Evolutionary conservation across 2,113 vertebrate genomes (phyloP), one percentile per base, ranked within the genome.

Genomic region (Nesoenas mayeri): DNA sequence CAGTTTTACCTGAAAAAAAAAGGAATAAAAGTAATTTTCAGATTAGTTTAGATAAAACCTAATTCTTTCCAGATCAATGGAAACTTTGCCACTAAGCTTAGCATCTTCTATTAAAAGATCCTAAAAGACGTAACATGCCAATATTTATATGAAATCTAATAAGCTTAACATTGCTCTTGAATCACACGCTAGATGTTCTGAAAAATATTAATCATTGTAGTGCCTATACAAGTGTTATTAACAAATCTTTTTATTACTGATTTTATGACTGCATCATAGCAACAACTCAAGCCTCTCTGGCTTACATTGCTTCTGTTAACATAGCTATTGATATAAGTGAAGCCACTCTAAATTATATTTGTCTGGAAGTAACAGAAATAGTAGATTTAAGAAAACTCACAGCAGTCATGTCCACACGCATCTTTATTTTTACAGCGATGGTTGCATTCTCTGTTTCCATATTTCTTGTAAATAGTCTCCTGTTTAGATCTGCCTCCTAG

Each of bases 351-450:
- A 79, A 82, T 29, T 79, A 8, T 16, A 58, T 40, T 77, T 72
- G 21, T 53, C 69, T 51, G 44, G 38, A 95, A 83, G 85, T 69
- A 78, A 51, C 28, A 91, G 40, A 93, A 96, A 80, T 50, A 85
- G 72, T 60, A 89, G 70, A 71, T 85, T 84, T 90, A 82, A 91
- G 84, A 66, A 88, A 93, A 99, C 99, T 99, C 95, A 99, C 99
- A 99, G 96, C 99, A 99, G 70, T 99, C 99, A 75, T 99, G 99
- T 84, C 98, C 99, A 98, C 99, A 99, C 20, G 95, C 83, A 48
- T 98, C 98, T 96, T 99, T 99, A 93, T 99, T 99, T 98, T 98
- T 99, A 97, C 99, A 99, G 79, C 98, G 98, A 96, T 99, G 99
- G 97, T 99, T 98, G 94, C 99, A 99, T 75, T 98, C 97, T 97